Base-by-base conservation (phyloP, 1,140 invertebrate genomes). In the Glossosoma conforme region DNA sequence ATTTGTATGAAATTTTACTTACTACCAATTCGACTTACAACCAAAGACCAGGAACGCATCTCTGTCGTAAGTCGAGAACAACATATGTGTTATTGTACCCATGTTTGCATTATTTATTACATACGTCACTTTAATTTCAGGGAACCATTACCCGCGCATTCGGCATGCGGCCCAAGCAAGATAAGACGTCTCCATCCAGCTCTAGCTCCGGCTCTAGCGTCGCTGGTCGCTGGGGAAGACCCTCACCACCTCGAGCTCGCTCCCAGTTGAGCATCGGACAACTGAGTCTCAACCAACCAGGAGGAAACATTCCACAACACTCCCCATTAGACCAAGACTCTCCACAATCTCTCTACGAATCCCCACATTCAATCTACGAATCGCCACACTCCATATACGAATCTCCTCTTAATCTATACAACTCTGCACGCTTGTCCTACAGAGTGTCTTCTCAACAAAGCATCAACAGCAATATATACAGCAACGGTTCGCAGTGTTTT, bases 91-190 rank as follows among this genome's bases (percentile, higher is more conserved):
- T n/a, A n/a, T n/a, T n/a, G n/a, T n/a, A n/a, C n/a, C n/a, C n/a
- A n/a, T n/a, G n/a, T n/a, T n/a, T n/a, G n/a, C n/a, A n/a, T n/a
- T n/a, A n/a, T n/a, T n/a, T n/a, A n/a, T n/a, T n/a, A n/a, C n/a
- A n/a, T n/a, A n/a, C n/a, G n/a, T n/a, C n/a, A n/a, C n/a, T n/a
- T n/a, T 50, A 19, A 54, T 71, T 72, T 14, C 73, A 89, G 86
- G 86, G 86, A 32, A 88, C 86, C 25, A 73, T 89, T 62, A 84
- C 83, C 45, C 76, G 85, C 54, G 87, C 85, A 10, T 75, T 90
- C 25, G 85, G 87, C 22, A 67, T 86, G 11, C 74, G 74, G 49
- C 64, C 72, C 1, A 82, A 83, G 56, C 80, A 77, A 55, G 76
- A 79, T 52, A 70, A 77, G 40, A 71, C 77, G 1, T 80, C 81